Evolutionary conservation across 92 coral and sea anemone genomes (phyloP).

Genomic region (Parazoanthus atlanticus): DNA sequence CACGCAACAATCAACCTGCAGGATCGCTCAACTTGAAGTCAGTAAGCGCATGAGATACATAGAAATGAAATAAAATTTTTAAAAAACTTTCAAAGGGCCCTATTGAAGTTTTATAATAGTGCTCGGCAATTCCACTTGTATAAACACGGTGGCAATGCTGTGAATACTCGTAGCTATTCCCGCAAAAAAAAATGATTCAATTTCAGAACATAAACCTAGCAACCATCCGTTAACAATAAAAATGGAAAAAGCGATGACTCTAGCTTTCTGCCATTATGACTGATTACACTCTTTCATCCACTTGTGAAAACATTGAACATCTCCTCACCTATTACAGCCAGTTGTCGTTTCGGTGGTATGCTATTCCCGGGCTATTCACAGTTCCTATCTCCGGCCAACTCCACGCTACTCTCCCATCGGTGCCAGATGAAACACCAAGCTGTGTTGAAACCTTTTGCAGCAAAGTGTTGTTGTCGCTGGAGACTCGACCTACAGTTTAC

Average conservation of each 20-base stretch:
- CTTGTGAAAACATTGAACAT: background rate
- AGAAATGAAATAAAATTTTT: no score
- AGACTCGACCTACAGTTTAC: background rate
- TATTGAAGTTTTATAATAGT: background rate
- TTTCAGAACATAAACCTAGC: background rate
- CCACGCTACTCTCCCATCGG: background rate
- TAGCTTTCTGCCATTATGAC: background rate
- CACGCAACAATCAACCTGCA: background rate
- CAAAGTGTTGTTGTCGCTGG: background rate
- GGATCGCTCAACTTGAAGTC: background rate
- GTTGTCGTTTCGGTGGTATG: background rate
- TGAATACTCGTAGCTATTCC: no score
- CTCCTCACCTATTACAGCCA: background rate
- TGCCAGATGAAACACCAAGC: background rate
- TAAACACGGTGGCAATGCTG: no score
- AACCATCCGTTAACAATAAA: background rate
- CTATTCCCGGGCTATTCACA: no score
- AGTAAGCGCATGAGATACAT: no score
- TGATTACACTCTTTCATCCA: background rate
- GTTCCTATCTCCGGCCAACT: background rate
- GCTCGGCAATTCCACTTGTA: no score
- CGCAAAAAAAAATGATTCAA: background rate
- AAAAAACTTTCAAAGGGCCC: background rate
- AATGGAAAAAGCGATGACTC: background rate
- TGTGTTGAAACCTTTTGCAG: background rate